Evolutionary conservation across 2,797 vertebrate genomes (phyloP), one percentile per base, ranked within the genome.

Genomic region (Diplodus puntazzo): DNA sequence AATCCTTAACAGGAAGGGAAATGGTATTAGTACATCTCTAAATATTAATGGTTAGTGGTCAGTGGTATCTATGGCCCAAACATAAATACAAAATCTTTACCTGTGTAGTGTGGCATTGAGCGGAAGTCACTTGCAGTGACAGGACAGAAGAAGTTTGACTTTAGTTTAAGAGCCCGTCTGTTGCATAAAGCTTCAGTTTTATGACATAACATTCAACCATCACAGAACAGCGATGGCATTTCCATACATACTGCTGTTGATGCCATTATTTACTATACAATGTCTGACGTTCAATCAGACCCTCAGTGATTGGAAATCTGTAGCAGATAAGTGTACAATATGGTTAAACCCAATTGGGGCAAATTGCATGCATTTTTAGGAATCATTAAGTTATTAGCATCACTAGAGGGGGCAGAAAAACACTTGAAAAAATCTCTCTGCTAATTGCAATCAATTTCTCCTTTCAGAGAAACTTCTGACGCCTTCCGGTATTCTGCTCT

Each of bases 381-480:
- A 84, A 92, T 93, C 92, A 92, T 94, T 94, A 92, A 90, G 94
- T 92, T 93, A 93, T 94, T 93, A 94, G 85, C 91, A 84, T 92
- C 92, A 92, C 93, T 85, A 86, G 90, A 93, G 92, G 94, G 92
- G 92, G 92, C 85, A 90, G 82, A 92, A 92, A 93, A 92, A 93
- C 90, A 93, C 89, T 90, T 87, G 73, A 90, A 90, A 88, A 84
- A 89, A 80, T 70, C 71, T 91, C 84, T 81, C 50, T 72, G 80
- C 76, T 92, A 94, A 94, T 93, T 94, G 89, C 91, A 93, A 93
- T 94, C 93, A 94, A 95, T 95, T 89, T 78, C 59, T 76, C 87
- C 67, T 92, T 93, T 92, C 86, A 88, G 79, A 85, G 63, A 88
- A 89, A 89, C 85, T 91, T 92, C 72, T 59, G 78, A 81, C 69